Evolutionary conservation across 2,888 invertebrate species (phyloP).

Genomic region (Leptopilina myrica): DNA sequence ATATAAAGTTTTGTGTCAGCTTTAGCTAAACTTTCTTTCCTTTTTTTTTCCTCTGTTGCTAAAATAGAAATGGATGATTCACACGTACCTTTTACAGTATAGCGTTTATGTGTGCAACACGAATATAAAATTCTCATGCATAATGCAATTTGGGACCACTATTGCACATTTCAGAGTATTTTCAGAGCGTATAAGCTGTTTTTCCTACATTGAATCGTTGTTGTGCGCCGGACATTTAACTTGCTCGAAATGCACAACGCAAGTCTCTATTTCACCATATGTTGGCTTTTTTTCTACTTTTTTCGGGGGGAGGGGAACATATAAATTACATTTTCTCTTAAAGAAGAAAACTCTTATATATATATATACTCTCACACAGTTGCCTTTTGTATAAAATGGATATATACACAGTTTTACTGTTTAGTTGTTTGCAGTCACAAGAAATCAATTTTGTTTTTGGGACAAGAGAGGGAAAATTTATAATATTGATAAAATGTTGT

Average conservation of each 20-base stretch:
- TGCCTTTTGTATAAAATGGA: too few relatives aligned
- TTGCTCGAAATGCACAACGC: background rate
- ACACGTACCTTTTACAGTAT: constrained; percentile 8
- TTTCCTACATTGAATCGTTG: constrained; percentile 23
- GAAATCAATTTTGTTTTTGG: too few relatives aligned
- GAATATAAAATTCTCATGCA: constrained; percentile 15
- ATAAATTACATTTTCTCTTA: background rate
- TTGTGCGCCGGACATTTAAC: constrained; percentile 12
- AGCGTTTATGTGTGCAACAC: constrained; percentile 10
- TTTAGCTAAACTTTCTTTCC: background rate
- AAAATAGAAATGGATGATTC: constrained; percentile 14
- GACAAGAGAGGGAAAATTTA: too few relatives aligned
- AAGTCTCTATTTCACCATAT: constrained; percentile 26
- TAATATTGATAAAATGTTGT: too few relatives aligned
- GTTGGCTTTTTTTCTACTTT: background rate
- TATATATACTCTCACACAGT: too few relatives aligned
- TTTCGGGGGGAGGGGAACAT: background rate
- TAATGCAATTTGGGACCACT: constrained; percentile 13
- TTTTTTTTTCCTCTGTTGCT: background rate
- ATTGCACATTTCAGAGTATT: constrained; percentile 22
- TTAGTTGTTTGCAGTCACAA: too few relatives aligned
- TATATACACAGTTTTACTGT: too few relatives aligned
- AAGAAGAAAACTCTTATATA: background rate
- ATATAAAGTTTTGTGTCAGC: constrained; percentile 2
- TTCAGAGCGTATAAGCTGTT: constrained; percentile 21